These are phyloP conservation scores for Brachyrhaphis roseni DNA, from an alignment of 2,797 vertebrate genomes.

Conservation along the genomic window DNA sequence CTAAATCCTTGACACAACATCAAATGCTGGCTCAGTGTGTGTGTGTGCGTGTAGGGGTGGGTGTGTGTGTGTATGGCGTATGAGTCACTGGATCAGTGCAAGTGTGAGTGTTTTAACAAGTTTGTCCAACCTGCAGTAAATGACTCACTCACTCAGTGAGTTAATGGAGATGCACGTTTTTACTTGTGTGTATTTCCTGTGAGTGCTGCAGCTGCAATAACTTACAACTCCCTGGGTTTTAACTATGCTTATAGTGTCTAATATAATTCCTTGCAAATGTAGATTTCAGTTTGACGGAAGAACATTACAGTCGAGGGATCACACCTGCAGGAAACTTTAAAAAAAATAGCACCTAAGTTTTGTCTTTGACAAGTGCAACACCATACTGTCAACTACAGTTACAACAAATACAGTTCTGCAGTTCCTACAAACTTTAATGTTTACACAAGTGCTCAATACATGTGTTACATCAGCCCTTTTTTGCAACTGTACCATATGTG, in stretches of 20 bases:
- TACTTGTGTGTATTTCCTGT: slow-evolving; percentile 47
- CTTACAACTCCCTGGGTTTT: slow-evolving; percentile 67
- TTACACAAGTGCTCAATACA: slow-evolving; percentile 40
- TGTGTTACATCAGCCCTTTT: slow-evolving; percentile 21
- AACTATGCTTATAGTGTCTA: slow-evolving; percentile 63
- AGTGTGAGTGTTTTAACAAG: slow-evolving; percentile 74
- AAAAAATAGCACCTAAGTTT: slow-evolving; percentile 29
- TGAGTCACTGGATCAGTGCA: slow-evolving; percentile 70
- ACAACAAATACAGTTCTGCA: slow-evolving; percentile 43
- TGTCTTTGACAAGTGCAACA: slow-evolving; percentile 38
- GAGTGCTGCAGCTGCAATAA: slow-evolving; percentile 71
- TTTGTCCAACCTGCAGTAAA: slow-evolving; percentile 70
- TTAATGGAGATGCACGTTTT: slow-evolving; percentile 44
- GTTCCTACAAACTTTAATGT: slow-evolving; percentile 56
- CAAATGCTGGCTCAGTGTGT: slow-evolving; percentile 63
- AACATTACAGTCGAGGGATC: slow-evolving; percentile 48
- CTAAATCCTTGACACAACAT: slow-evolving; percentile 74
- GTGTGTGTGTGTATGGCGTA: slow-evolving; percentile 62
- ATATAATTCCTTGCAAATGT: slow-evolving; percentile 50
- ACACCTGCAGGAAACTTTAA: slow-evolving; percentile 26
- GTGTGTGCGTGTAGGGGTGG: slow-evolving; percentile 59
- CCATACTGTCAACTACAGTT: slow-evolving; percentile 31
- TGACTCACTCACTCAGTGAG: slow-evolving; percentile 58
- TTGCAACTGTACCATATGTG: slow-evolving; percentile 23
- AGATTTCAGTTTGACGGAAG: slow-evolving; percentile 37